Evolutionary conservation across 2,888 invertebrate genomes (phyloP).

Genomic region (Mellilla xanthometata): DNA sequence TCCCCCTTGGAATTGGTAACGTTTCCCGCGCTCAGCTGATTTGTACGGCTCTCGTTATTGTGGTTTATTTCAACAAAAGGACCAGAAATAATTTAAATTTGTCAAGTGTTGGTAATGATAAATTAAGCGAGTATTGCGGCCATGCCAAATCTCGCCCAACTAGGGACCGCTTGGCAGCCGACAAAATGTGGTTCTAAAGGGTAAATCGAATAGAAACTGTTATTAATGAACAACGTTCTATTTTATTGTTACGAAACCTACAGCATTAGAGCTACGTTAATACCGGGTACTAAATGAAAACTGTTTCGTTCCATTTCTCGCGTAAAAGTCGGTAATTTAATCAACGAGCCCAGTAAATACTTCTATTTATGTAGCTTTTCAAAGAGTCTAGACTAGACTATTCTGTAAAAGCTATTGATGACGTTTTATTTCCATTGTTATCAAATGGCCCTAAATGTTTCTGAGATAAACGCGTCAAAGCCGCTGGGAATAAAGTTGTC

Average conservation of each 20-base stretch:
- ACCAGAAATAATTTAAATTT: slow-evolving; percentile 57
- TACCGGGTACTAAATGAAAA: slow-evolving; percentile 5
- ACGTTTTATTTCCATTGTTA: slow-evolving; percentile 11
- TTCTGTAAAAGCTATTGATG: no score
- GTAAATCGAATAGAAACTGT: slow-evolving; percentile 19
- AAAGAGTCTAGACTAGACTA: no score
- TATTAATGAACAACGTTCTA: slow-evolving; percentile 12
- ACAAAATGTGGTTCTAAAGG: slow-evolving; percentile 15
- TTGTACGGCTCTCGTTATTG: slow-evolving; percentile 65
- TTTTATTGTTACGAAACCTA: slow-evolving; percentile 4
- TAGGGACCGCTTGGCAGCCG: slow-evolving; percentile 36
- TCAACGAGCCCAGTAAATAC: no score
- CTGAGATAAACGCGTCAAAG: slow-evolving; percentile 2
- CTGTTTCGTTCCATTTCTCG: slow-evolving; percentile 2
- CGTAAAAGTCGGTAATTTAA: no score
- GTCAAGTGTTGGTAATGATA: slow-evolving; percentile 54
- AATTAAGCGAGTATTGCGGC: slow-evolving; percentile 44
- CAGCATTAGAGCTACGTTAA: slow-evolving; percentile 3
- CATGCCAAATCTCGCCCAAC: slow-evolving; percentile 34
- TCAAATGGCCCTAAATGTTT: slow-evolving; percentile 2
- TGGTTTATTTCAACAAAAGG: slow-evolving; percentile 66
- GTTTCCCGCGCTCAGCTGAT: slow-evolving; percentile 71
- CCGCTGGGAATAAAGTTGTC: slow-evolving; percentile 12
- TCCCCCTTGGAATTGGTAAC: slow-evolving; percentile 71
- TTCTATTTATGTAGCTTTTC: no score